Percentiles rank a stretch among this genome's conserved stretches.
Conservation (phyloP, 2,113 vertebrate species). For the Rhombomys opimus region DNA sequence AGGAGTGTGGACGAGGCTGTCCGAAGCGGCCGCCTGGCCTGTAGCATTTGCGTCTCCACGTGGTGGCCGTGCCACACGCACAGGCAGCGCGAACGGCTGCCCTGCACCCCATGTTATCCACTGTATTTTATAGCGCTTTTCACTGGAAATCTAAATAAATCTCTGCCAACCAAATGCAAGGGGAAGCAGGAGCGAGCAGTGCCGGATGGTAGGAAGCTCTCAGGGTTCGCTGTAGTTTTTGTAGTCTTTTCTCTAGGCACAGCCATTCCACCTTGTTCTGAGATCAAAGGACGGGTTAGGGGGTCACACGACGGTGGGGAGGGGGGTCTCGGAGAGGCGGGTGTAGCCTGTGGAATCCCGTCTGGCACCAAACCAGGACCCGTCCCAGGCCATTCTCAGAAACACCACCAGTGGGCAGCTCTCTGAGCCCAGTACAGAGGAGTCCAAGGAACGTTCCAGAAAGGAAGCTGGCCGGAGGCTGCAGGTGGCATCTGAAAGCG, state of each 20-base stretch:
- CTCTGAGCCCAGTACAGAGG: neutral
- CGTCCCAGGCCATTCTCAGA: neutral
- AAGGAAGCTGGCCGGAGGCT: neutral
- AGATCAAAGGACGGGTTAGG: neutral
- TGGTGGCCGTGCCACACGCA: conserved; percentile 65
- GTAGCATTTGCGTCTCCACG: conserved; percentile 62
- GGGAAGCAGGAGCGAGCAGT: conserved; percentile 79
- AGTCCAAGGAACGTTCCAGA: fast-evolving
- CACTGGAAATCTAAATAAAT: conserved; percentile 82
- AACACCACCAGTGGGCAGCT: neutral
- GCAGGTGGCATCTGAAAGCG: conserved; percentile 56
- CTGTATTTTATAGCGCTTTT: conserved; percentile 87
- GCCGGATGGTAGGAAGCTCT: conserved; percentile 80
- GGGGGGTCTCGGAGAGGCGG: neutral
- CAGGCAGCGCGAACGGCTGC: conserved; percentile 74
- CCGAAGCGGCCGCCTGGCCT: conserved; percentile 77
- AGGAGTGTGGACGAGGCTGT: conserved; percentile 64
- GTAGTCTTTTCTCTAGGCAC: conserved; percentile 70
- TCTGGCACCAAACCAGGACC: neutral
- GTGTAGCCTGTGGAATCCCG: neutral
- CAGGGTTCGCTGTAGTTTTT: conserved; percentile 83
- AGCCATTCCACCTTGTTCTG: conserved; percentile 62
- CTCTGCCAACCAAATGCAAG: conserved; percentile 81
- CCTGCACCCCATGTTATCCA: conserved; percentile 78
- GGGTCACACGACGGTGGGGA: neutral